Conservation (phyloP, 2,113 vertebrate genomes). For the Aegithalos caudatus region DNA sequence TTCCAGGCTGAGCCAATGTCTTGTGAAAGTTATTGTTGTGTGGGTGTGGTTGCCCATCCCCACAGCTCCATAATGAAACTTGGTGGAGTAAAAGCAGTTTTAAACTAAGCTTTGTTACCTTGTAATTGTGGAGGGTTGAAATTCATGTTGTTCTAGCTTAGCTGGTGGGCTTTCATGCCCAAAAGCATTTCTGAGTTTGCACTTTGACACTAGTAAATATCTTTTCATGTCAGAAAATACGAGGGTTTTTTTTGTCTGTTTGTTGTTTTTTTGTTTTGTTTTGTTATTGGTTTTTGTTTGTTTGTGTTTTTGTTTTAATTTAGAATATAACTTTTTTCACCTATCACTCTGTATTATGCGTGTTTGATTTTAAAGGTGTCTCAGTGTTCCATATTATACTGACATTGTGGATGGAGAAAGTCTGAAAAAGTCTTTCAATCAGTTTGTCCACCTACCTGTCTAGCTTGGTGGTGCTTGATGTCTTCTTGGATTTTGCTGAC, state of each 20-base stretch:
- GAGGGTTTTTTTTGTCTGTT: no score
- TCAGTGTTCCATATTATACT: background rate
- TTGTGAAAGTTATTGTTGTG: background rate
- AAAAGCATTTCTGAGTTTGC: background rate
- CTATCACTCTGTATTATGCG: background rate
- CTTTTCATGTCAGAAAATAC: background rate
- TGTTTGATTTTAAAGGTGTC: background rate
- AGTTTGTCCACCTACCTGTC: background rate
- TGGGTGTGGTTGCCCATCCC: background rate
- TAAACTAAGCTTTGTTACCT: background rate
- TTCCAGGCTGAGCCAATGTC: background rate
- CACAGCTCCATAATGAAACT: background rate
- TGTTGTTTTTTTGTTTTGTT: no score
- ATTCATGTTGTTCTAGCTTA: background rate
- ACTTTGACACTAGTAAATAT: background rate
- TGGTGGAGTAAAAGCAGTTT: background rate
- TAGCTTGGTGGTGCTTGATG: background rate
- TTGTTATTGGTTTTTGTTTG: no score
- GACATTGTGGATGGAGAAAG: rapidly evolving
- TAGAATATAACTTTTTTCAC: background rate
- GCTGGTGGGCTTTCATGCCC: background rate
- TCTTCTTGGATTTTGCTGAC: background rate
- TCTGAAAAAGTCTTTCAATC: background rate
- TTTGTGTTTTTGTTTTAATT: background rate
- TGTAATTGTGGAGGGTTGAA: background rate